A percentile compares a stretch with the other conserved stretches of the same genome.
Evolutionary conservation across 2,113 vertebrate species (phyloP).

Genomic region (Nothoprocta pentlandii): DNA sequence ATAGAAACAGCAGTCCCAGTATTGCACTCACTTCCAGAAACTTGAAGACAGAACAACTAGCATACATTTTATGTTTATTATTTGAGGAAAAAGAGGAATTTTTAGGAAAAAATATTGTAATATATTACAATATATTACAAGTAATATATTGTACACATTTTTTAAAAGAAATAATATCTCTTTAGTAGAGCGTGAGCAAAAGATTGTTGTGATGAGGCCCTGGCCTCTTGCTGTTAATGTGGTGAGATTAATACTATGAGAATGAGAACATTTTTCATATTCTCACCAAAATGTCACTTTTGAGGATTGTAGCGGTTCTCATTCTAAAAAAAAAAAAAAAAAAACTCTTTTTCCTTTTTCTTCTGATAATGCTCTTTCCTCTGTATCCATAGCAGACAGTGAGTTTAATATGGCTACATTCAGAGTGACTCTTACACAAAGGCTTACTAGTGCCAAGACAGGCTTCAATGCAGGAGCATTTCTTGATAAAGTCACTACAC

Average conservation of each 20-base stretch:
- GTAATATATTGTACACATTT: neutral
- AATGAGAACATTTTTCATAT: neutral
- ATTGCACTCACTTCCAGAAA: neutral
- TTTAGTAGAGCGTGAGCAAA: neutral
- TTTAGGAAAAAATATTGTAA: neutral
- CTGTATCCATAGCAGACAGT: neutral
- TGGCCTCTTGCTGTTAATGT: neutral
- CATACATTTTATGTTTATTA: neutral
- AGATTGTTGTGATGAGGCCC: neutral
- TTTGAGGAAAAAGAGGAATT: neutral
- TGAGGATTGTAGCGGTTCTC: neutral
- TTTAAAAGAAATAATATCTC: neutral
- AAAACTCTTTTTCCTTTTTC: too few relatives aligned
- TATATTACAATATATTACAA: neutral
- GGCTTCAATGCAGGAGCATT: neutral
- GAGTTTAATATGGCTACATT: neutral
- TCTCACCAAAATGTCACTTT: neutral
- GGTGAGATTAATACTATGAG: neutral
- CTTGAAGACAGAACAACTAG: neutral
- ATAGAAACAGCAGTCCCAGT: neutral
- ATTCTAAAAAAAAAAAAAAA: neutral
- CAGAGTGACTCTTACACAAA: neutral
- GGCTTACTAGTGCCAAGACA: neutral
- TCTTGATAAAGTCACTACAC: neutral
- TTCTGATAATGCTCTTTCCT: neutral